Conservation (phyloP, 2,113 vertebrate genomes). For the Elephantulus edwardii region DNA sequence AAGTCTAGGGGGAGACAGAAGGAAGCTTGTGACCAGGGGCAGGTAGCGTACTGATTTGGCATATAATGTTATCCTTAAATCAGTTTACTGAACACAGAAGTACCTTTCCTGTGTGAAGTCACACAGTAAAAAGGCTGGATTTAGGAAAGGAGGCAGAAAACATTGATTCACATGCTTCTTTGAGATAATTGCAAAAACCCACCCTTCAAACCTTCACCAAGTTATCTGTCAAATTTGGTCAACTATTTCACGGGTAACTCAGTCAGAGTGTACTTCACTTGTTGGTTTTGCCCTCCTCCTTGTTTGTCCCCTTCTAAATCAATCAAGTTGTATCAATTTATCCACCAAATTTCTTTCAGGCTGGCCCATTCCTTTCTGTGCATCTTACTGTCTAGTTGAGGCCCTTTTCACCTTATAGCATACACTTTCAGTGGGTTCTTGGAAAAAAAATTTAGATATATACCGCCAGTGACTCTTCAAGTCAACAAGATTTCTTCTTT, state of each 20-base stretch:
- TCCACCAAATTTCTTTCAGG: not conserved
- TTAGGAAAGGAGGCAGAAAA: not conserved
- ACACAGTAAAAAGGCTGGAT: not conserved
- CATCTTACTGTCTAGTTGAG: not conserved
- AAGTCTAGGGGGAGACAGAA: not conserved
- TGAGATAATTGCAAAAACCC: not conserved
- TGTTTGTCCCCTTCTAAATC: not conserved
- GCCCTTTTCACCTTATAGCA: not conserved
- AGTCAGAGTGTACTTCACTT: not conserved
- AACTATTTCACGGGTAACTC: not conserved
- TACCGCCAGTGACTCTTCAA: not conserved
- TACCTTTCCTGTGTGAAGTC: not conserved
- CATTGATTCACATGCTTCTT: not conserved
- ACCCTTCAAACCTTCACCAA: not conserved
- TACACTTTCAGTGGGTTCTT: not conserved
- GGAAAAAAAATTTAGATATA: not conserved
- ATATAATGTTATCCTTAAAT: not conserved
- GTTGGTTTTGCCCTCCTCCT: not conserved
- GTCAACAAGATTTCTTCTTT: not conserved
- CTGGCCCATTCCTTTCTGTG: not conserved
- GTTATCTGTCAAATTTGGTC: not conserved
- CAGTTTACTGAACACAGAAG: not conserved
- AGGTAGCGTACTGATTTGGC: not conserved
- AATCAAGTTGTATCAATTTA: not conserved
- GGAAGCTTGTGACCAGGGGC: not conserved